A percentile compares a stretch with the other conserved stretches of the same genome.
These are phyloP conservation scores for Danionella cerebrum DNA, from an alignment of 2,113 vertebrate genomes.

Conservation along the genomic window DNA sequence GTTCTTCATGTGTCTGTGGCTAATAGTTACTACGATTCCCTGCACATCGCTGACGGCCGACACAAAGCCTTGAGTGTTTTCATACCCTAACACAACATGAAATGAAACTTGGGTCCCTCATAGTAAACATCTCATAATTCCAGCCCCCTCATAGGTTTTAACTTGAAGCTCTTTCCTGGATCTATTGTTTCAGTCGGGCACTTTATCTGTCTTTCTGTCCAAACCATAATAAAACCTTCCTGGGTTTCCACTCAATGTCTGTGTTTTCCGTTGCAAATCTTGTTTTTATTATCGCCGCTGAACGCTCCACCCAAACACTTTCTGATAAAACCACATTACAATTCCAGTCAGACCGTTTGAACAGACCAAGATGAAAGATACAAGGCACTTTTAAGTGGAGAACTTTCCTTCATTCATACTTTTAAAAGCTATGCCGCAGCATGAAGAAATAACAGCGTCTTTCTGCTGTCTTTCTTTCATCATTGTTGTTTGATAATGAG, in stretches of 20 bases:
- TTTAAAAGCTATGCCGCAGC: not conserved
- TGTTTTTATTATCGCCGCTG: not conserved
- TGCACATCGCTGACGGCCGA: conserved; percentile 36
- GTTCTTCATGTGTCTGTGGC: not conserved
- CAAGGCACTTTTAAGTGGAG: not conserved
- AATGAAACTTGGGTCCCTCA: conserved; percentile 41
- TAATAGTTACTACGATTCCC: conserved; percentile 35
- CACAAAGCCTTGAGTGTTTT: conserved; percentile 43
- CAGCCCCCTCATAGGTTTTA: not conserved
- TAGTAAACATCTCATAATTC: not conserved
- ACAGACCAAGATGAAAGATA: conserved; percentile 1
- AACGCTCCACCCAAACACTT: not conserved
- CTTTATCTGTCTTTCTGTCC: not conserved
- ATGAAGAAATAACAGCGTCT: not conserved
- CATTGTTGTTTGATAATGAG: not conserved
- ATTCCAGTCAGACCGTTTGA: not conserved
- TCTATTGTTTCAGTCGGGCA: not conserved
- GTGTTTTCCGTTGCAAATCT: not conserved
- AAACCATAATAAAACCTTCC: not conserved
- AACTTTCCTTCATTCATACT: not conserved
- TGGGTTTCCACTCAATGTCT: not conserved
- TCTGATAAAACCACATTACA: conserved; percentile 14
- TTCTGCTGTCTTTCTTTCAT: not conserved
- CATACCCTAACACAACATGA: conserved; percentile 48
- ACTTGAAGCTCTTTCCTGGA: not conserved